Conservation (phyloP, 2,797 vertebrate genomes). For the Balearica regulorum region DNA sequence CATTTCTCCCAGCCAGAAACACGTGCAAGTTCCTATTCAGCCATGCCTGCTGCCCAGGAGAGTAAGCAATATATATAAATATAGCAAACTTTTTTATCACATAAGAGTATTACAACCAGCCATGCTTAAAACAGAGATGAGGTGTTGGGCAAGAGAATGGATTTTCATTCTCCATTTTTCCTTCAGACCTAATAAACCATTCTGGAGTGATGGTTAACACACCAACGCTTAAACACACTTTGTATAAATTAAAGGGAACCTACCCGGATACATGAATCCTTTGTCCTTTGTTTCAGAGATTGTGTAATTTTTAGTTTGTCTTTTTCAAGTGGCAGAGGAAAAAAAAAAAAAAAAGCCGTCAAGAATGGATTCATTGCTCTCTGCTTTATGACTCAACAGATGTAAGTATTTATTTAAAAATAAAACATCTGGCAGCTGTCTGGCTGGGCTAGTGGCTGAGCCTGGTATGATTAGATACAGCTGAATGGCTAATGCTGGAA, state of each 20-base stretch:
- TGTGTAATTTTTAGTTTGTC: not conserved
- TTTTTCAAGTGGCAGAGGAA: not conserved
- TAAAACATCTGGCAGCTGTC: slow-evolving; percentile 3
- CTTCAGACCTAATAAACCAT: not conserved
- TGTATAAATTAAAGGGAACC: not conserved
- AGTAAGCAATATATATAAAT: not conserved
- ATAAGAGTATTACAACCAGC: not conserved
- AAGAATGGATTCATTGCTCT: not conserved
- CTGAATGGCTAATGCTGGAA: not conserved
- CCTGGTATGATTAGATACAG: not conserved
- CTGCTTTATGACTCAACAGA: not conserved
- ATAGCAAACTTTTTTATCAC: not conserved
- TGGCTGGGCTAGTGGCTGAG: not conserved
- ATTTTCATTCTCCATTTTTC: not conserved
- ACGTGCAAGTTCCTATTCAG: not conserved
- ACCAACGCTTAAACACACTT: rapidly evolving
- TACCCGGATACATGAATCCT: not conserved
- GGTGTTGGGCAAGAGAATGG: not conserved
- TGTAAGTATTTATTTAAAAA: slow-evolving; percentile 9
- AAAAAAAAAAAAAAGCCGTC: not conserved
- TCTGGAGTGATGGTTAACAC: not conserved
- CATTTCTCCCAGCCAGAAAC: not conserved
- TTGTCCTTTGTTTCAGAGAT: not conserved
- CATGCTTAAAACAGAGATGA: not conserved
- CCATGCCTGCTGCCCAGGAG: not conserved